Percentiles rank a stretch among this genome's conserved stretches.
Conservation (phyloP, 2,113 vertebrate genomes). For the Halcyon malimbica region DNA sequence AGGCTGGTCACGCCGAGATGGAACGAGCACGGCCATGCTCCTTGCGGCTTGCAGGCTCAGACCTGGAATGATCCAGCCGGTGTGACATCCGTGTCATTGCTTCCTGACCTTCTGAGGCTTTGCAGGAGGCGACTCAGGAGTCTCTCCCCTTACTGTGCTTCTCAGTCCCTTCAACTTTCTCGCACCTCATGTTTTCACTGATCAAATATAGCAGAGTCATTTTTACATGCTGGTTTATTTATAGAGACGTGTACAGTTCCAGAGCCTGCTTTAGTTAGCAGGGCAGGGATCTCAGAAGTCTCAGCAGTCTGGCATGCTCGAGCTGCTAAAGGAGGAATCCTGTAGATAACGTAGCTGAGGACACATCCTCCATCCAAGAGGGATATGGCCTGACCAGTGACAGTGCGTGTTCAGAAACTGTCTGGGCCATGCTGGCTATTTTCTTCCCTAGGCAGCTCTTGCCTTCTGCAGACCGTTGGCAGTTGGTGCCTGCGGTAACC, state of each 20-base stretch:
- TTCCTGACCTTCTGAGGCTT: background rate
- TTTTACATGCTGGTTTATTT: constrained; percentile 20
- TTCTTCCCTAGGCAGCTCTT: background rate
- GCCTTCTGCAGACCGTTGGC: background rate
- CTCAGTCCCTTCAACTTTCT: background rate
- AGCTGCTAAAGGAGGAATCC: background rate
- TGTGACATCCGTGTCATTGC: background rate
- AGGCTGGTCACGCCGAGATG: no score
- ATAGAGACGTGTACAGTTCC: constrained; percentile 7
- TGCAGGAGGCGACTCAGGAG: background rate
- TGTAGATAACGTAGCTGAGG: background rate
- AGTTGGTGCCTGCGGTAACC: background rate
- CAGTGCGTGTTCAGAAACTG: background rate
- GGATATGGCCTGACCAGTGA: background rate
- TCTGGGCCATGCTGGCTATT: background rate
- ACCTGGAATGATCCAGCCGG: background rate
- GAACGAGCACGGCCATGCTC: no score
- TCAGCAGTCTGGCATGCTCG: background rate
- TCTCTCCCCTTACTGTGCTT: background rate
- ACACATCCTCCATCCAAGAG: background rate
- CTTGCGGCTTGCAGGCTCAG: background rate
- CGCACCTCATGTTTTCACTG: background rate
- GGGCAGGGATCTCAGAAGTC: background rate
- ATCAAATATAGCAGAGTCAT: constrained; percentile 44
- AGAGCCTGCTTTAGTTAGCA: background rate